Evolutionary conservation across 2,888 invertebrate species (phyloP).

Genomic region (Pheosia tremula): DNA sequence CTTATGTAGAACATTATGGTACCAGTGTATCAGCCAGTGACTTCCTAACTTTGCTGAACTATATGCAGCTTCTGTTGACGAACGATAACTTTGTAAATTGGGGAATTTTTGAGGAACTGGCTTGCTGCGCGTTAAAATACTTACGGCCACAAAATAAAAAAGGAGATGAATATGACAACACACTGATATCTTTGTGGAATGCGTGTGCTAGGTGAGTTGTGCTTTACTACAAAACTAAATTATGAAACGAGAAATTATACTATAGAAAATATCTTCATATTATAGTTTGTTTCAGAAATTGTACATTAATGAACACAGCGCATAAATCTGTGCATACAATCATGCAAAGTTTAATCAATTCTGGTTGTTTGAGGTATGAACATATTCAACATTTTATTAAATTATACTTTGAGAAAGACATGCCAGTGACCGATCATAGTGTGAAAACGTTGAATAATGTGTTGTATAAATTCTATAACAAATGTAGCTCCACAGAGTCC

Average conservation of each 20-base stretch:
- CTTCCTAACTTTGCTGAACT: conserved; percentile 52
- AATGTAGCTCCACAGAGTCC: conserved; percentile 56
- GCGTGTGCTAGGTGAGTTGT: conserved; percentile 68
- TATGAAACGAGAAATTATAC: too few relatives aligned
- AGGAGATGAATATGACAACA: conserved; percentile 39
- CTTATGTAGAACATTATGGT: conserved; percentile 60
- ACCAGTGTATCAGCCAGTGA: conserved; percentile 47
- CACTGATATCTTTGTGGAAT: conserved; percentile 63
- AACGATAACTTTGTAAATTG: conserved; percentile 54
- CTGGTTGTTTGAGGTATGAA: conserved; percentile 55
- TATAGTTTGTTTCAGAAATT: conserved; percentile 58
- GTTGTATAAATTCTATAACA: conserved; percentile 64
- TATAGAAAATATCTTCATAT: conserved; percentile 3
- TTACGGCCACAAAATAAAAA: conserved; percentile 26
- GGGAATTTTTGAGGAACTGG: conserved; percentile 52
- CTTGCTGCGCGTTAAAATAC: conserved; percentile 46
- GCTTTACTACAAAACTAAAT: too few relatives aligned
- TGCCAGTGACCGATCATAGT: conserved; percentile 64
- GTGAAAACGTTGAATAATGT: conserved; percentile 59
- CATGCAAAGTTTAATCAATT: conserved; percentile 57
- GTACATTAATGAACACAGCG: conserved; percentile 48
- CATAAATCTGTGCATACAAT: conserved; percentile 65
- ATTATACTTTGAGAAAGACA: conserved; percentile 69
- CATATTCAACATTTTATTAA: conserved; percentile 63
- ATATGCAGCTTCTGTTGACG: conserved; percentile 53